Conservation (phyloP, 2,797 vertebrate genomes). For the Myotis planiceps region DNA sequence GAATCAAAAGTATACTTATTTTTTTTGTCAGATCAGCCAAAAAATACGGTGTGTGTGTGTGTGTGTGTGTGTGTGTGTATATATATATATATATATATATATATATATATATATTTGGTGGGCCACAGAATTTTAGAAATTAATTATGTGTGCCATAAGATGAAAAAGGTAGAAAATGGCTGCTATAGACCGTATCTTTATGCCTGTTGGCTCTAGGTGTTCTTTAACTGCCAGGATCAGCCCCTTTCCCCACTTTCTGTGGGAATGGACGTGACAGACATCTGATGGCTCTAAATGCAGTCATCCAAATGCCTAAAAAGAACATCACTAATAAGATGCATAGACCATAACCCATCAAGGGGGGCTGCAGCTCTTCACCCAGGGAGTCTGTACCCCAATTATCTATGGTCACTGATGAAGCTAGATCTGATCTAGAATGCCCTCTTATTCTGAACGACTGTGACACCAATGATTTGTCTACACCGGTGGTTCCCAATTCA, state of each 20-base stretch:
- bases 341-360: background rate
- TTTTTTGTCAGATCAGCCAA: background rate
- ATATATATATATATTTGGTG: background rate
- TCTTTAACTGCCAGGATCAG: background rate
- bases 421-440: background rate
- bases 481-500: background rate
- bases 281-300: background rate
- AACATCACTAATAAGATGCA: background rate
- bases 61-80: too few species aligned
- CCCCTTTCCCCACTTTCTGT: background rate
- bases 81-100: too few species aligned
- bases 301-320: background rate
- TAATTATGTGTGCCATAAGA: background rate
- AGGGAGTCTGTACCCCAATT: background rate
- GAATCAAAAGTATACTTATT: background rate
- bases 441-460: background rate
- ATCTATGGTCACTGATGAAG: background rate
- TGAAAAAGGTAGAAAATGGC: background rate
- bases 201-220: background rate
- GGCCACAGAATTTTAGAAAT: background rate
- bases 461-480: background rate
- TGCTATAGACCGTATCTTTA: background rate
- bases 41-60: background rate
- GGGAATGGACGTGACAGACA: background rate
- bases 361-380: background rate